phyloP scores from a whole-genome alignment of 2,797 vertebrate species.

The Decapterus maruadsi region DNA sequence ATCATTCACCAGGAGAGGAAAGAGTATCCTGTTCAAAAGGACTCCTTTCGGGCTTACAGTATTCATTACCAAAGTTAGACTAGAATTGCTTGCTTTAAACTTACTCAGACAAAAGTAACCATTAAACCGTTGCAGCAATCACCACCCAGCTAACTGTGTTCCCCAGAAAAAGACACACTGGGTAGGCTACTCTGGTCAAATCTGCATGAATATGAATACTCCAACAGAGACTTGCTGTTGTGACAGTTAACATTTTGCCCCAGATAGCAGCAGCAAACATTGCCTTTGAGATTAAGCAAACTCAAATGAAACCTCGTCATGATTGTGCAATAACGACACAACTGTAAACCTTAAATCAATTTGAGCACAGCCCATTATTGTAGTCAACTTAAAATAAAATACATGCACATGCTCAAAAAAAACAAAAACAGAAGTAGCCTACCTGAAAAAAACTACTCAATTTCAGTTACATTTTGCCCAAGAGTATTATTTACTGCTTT shows the following conservation, averaged over 20 bases:
- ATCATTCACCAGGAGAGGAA: slow-evolving; percentile 15
- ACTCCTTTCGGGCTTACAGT: slow-evolving; percentile 1
- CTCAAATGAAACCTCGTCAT: not conserved
- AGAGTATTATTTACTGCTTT: slow-evolving; percentile 17
- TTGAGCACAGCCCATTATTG: not conserved
- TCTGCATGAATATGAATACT: not conserved
- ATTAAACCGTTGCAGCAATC: not conserved
- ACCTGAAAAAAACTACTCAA: not conserved
- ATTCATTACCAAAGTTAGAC: slow-evolving; percentile 32
- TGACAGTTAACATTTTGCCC: not conserved
- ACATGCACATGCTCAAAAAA: not conserved
- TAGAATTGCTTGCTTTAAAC: slow-evolving; percentile 25
- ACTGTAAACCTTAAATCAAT: not conserved
- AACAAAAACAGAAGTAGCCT: no score
- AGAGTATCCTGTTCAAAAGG: slow-evolving; percentile 20
- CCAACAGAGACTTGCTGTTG: not conserved
- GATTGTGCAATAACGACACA: not conserved
- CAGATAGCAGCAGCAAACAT: not conserved
- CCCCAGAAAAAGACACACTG: not conserved
- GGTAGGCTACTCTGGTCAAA: not conserved
- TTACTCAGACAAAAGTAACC: slow-evolving; percentile 10
- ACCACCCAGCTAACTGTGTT: not conserved
- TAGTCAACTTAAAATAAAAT: not conserved
- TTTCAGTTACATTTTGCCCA: slow-evolving; percentile 22
- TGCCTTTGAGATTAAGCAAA: slow-evolving; percentile 1